These are phyloP conservation scores for Dichetophora obliterata DNA, from an alignment of 2,888 invertebrate species.

Conservation along the genomic window DNA sequence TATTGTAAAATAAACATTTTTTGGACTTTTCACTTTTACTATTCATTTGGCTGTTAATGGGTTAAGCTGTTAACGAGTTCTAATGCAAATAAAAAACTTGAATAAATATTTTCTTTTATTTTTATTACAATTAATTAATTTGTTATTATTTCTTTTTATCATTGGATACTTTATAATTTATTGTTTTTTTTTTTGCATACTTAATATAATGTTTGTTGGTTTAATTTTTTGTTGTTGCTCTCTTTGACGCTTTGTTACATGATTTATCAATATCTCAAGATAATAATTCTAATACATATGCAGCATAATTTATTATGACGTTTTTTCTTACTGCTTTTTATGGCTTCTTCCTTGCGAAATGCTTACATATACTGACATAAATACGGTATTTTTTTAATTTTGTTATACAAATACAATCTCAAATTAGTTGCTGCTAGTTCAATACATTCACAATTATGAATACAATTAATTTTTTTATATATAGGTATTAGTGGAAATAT, in stretches of 20 bases:
- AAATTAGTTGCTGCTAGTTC: not conserved
- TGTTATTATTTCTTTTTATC: constrained; percentile 28
- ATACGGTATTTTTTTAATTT: constrained; percentile 20
- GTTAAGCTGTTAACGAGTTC: no score
- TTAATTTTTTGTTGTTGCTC: constrained; percentile 30
- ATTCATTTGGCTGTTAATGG: no score
- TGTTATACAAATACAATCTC: constrained; percentile 24
- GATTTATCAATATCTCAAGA: constrained; percentile 24
- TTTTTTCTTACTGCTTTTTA: constrained; percentile 32
- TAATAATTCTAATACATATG: not conserved
- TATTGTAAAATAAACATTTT: no score
- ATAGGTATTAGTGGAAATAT: not conserved
- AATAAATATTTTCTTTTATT: constrained; percentile 23
- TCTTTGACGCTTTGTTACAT: not conserved
- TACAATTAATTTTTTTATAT: not conserved
- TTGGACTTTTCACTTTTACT: no score
- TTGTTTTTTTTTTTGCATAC: constrained; percentile 30
- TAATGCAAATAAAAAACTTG: not conserved
- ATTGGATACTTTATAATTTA: constrained; percentile 47
- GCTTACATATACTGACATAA: constrained; percentile 21
- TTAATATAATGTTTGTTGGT: constrained; percentile 39
- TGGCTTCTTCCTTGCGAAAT: constrained; percentile 26
- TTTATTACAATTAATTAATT: constrained; percentile 56
- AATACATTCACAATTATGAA: not conserved
- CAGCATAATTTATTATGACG: not conserved